Evolutionary conservation across 1,140 invertebrate species (phyloP).

Genomic region (Neodiprion virginianus): DNA sequence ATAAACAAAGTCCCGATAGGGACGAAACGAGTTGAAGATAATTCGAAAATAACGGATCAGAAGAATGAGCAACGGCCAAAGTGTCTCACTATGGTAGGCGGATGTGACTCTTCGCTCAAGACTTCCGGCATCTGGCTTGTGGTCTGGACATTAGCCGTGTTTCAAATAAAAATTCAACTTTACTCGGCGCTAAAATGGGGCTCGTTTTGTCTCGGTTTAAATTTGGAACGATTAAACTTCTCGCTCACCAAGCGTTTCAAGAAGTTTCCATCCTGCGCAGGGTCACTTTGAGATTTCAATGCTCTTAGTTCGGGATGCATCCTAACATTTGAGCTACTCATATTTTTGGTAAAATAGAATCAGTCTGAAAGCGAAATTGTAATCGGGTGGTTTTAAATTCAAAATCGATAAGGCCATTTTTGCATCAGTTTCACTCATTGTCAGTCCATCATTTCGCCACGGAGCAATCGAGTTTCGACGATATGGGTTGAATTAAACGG

Average conservation of each 20-base stretch:
- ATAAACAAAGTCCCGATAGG: slow-evolving; percentile 1
- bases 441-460: too few species aligned
- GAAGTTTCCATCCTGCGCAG: background rate
- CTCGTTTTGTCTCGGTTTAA: background rate
- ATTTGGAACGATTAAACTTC: background rate
- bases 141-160: slow-evolving; percentile 9
- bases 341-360: background rate
- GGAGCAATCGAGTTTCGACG: too few species aligned
- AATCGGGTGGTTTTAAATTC: background rate
- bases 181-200: background rate
- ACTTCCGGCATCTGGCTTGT: slow-evolving; percentile 8
- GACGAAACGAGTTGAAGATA: background rate
- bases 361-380: background rate
- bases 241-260: background rate
- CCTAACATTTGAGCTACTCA: background rate
- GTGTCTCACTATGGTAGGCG: slow-evolving; percentile 2
- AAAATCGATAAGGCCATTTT: background rate
- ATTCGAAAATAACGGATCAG: slow-evolving; percentile 9
- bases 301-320: background rate
- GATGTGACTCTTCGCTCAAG: background rate
- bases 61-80: background rate
- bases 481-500: too few species aligned
- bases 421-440: too few species aligned
- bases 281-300: background rate
- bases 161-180: background rate